Evolutionary conservation across 2,888 invertebrate genomes (phyloP), one percentile per base, ranked within the genome.

Genomic region (Tillus elongatus): DNA sequence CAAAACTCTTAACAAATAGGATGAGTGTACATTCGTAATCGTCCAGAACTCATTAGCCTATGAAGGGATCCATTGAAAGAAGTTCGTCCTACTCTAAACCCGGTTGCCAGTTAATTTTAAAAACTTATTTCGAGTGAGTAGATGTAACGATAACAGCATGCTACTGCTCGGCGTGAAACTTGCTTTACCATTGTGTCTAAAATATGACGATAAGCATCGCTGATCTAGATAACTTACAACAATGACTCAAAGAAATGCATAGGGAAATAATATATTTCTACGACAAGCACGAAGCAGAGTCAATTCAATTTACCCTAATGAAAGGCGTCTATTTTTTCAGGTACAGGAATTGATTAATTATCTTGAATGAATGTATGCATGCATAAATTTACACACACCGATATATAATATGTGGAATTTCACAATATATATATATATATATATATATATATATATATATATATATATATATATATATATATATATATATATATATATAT

Each of bases 191-290:
- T 63, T 63, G 62, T 63, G 60, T 56, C 57, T 54, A 56, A 61
- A 63, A 63, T 61, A 61, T 58, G 59, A 58, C 50, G 63, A 64
- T 64, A 62, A 60, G 49, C 56, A 64, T 64, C 64, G 49, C 50
- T 52, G 62, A 61, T 60, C 50, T 39, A 55, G 60, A 60, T 61
- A 58, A 55, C 46, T 40, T 43, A 40, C 40, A 33, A 42, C 41
- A 41, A 41, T 29, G 10, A 8, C 36, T 35, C 28, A 36, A 42
- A 39, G 39, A 24, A 40, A 33, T 30, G 24, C 41, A 44, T 41
- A 47, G 48, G 48, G 46, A 44, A 47, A 49, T 43, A 45, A 43
- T 48, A 45, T 39, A 19, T 19, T 19, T 6, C 24, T n/a, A 19
- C 24, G 24, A 19, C 24, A 19, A n/a, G n/a, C 24, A n/a, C 47